Evolutionary conservation across 2,888 invertebrate species (phyloP), one percentile per base, ranked within the genome.

Genomic region (Microplitis manilae): DNA sequence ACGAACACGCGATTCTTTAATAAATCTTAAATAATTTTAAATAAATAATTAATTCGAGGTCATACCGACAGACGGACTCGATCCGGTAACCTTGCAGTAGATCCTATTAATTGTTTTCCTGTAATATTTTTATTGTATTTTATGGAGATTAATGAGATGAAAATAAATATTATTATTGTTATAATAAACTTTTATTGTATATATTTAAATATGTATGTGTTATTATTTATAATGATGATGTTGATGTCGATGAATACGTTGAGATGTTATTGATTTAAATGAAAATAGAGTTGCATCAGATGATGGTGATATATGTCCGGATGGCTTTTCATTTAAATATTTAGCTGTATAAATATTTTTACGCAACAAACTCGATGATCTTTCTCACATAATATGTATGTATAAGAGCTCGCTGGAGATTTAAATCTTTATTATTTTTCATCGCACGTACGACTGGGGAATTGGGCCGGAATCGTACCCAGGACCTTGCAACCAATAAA

Each of bases 401-500:
- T 50, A 13, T 13, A 50, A 62, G 62, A 15, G 2, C 59, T 5
- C 9, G n/a, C 8, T 59, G 59, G 15, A 30, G 65, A 65, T 65
- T 65, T 30, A 65, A 65, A 65, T 65, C 30, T 1, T 13, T n/a
- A n/a, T n/a, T n/a, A n/a, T n/a, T n/a, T n/a, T n/a, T n/a, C n/a
- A n/a, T n/a, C 7, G 65, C 65, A 65, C 65, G 65, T 65, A 65
- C 20, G 2, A 20, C 30, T 38, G n/a, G 41, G 41, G 39, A 41
- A 17, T 70, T 59, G 70, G 70, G 17, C 50, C 73, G 62, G 62
- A 64, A 65, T 64, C 15, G 20, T 64, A 20, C 15, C 17, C 13
- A 30, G 73, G 73, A 64, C 73, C 73, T 73, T 65, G 64, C 73
- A 17, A 41, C 40, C 73, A 73, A 65, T 62, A 20, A 65, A 70